Evolutionary conservation across 2,888 invertebrate genomes (phyloP), one percentile per base, ranked within the genome.

Genomic region (Eugnorisma glareosa): DNA sequence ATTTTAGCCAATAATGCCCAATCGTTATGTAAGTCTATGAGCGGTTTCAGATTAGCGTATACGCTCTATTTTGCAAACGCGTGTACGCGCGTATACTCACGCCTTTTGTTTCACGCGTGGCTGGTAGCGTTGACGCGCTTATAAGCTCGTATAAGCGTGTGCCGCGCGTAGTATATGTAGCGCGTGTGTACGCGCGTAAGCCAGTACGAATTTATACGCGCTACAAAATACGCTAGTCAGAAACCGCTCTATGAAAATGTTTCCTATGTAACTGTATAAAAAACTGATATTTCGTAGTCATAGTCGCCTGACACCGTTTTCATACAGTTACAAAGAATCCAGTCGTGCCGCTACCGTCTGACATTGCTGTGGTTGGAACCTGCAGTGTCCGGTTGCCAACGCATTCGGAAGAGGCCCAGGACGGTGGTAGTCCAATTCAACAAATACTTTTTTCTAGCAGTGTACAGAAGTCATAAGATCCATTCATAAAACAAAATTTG

Each of bases 391-490:
- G 18, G 18, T 45, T 45, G 5, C 7, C 18, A 45, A 45, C 45
- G 6, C 21, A 48, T 48, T 21, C 7, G 1, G 21, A 48, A 48
- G 5, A 48, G 7, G 7, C 51, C 51, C 51, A 11, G n/a, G 1
- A 24, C 13, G 15, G 6, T 57, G 57, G 28, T 54, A 54, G 11
- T 54, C 5, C 11, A 13, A 54, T n/a, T n/a, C 13, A 54, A 54
- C n/a, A 54, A 54, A 54, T n/a, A 54, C 5, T 2, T 61, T 35
- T 61, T 10, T 61, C 31, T 21, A 35, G 3, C 31, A 54, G 54
- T 73, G 37, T 67, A 67, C 82, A 83, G 83, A 85, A 71, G 67
- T n/a, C 28, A 61, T 73, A 67, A 77, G 51, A 72, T 68, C 35
- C 10, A n/a, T 73, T 43, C 5, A 24, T 28, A 48, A 69, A 81